Evolutionary conservation across 2,797 vertebrate genomes (phyloP), one percentile per base, ranked within the genome.

Genomic region (Tamandua tetradactyla): DNA sequence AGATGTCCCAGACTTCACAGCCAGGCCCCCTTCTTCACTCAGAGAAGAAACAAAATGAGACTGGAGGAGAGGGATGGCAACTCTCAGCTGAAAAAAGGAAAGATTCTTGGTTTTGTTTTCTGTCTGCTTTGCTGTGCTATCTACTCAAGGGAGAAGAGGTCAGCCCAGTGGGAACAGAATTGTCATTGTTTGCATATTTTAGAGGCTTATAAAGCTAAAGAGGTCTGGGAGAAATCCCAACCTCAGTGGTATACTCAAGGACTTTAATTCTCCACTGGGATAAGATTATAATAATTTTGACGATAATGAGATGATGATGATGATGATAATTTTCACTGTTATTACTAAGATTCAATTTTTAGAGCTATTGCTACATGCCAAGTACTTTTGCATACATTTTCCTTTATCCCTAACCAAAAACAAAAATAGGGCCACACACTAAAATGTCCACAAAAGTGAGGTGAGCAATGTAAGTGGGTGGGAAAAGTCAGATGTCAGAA

Each of bases 1-100:
- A 92, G 5, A 1, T n/a, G 81, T 95, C 96, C 87, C 94, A 93
- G 86, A 93, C 85, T 89, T 91, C 40, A 40, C 71, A 91, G 82
- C 86, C 75, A 71, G 82, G 59, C 15, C 61, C 42, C 30, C 13
- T 47, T 83, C 59, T 47, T 80, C 89, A 89, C 93, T 80, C 96
- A 75, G 17, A 93, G 52, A 59, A 86, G 74, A 89, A 95, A 94
- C 47, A 64, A 97, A 95, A 37, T 7, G 6, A 49, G 40, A 49
- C 23, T 40, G 44, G 66, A 89, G 25, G 76, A 64, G 30, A 87
- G 22, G 25, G 14, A 40, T 42, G 55, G 52, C 52, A 37, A 35
- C 14, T n/a, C 30, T 44, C 86, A 30, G n/a, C 17, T 71, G 5
- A 49, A 18, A 57, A 47, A 74, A 37, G 44, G 32, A 82, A 9